A percentile compares a stretch with the other conserved stretches of the same genome.
phyloP scores from a whole-genome alignment of 1,140 invertebrate genomes.

The Planococcus citri region DNA sequence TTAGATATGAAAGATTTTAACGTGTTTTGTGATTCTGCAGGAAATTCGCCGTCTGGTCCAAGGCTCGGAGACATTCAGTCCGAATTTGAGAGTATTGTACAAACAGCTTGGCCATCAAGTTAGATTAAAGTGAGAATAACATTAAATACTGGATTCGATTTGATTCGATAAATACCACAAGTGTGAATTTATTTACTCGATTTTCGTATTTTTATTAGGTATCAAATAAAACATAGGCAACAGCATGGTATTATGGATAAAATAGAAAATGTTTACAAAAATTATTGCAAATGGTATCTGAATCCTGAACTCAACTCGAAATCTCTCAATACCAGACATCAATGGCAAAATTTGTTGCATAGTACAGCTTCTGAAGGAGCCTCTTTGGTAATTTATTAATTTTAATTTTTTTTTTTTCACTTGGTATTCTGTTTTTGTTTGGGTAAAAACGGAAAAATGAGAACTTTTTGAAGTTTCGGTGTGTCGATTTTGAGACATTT shows the following conservation, averaged over 20 bases:
- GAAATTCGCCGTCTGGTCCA: constrained; percentile 54
- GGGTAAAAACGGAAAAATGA: too few species aligned
- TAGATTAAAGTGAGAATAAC: constrained; percentile 21
- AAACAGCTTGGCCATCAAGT: constrained; percentile 55
- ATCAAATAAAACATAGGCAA: constrained; percentile 50
- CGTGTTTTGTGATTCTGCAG: constrained; percentile 35
- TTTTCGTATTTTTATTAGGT: constrained; percentile 35
- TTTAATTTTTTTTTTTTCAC: too few species aligned
- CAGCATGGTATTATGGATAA: constrained; percentile 53
- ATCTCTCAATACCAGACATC: constrained; percentile 50
- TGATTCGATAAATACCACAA: background rate
- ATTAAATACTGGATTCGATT: background rate
- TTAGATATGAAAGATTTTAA: too few species aligned
- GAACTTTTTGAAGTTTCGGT: background rate
- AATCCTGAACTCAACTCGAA: constrained; percentile 29
- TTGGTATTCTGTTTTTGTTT: background rate
- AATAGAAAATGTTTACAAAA: constrained; percentile 47
- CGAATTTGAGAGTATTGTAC: constrained; percentile 48
- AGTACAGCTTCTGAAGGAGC: constrained; percentile 41
- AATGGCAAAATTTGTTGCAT: constrained; percentile 55
- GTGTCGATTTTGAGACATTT: background rate
- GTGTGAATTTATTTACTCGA: constrained; percentile 11
- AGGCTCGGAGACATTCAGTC: constrained; percentile 68
- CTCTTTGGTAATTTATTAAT: constrained; percentile 37
- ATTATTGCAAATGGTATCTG: constrained; percentile 58